These are phyloP conservation scores for Puffinus mauretanicus DNA, from an alignment of 2,113 vertebrate genomes.

Conservation along the genomic window DNA sequence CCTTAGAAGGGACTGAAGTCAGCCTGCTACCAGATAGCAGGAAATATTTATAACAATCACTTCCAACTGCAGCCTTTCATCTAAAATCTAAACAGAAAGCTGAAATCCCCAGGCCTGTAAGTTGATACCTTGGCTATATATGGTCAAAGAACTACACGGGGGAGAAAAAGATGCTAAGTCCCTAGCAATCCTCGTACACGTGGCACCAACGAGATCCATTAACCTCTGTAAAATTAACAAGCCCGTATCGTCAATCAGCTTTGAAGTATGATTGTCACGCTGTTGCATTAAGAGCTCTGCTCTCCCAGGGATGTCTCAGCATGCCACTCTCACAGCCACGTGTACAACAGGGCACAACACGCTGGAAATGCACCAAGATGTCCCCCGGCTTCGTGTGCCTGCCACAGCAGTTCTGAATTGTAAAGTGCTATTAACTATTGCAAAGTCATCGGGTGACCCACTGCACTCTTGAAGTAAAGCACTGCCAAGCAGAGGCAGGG, in stretches of 20 bases:
- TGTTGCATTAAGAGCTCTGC: conserved; percentile 40
- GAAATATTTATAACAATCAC: conserved; percentile 70
- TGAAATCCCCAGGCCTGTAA: conserved; percentile 59
- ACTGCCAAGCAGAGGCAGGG: neutral
- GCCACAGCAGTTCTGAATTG: neutral
- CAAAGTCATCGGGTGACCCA: neutral
- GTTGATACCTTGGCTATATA: conserved; percentile 70
- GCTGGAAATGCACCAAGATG: neutral
- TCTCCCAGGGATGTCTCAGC: conserved; percentile 35
- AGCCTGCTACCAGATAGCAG: conserved; percentile 60
- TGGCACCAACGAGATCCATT: conserved; percentile 30
- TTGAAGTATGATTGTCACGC: conserved; percentile 19
- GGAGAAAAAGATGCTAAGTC: conserved; percentile 41
- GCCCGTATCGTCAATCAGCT: conserved; percentile 30
- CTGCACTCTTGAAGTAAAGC: neutral
- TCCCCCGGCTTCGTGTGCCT: neutral
- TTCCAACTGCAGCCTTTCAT: conserved; percentile 60
- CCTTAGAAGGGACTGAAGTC: conserved; percentile 46
- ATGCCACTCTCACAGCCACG: neutral
- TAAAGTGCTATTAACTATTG: neutral
- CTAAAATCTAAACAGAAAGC: conserved; percentile 72
- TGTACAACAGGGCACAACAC: accelerated
- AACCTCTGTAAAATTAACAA: conserved; percentile 55
- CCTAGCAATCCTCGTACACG: neutral
- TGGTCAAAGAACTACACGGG: conserved; percentile 62